A percentile compares a stretch with the other conserved stretches of the same genome.
These are phyloP conservation scores for Mus musculus DNA, from an alignment of 2,113 vertebrate genomes.

Conservation along the genomic window DNA sequence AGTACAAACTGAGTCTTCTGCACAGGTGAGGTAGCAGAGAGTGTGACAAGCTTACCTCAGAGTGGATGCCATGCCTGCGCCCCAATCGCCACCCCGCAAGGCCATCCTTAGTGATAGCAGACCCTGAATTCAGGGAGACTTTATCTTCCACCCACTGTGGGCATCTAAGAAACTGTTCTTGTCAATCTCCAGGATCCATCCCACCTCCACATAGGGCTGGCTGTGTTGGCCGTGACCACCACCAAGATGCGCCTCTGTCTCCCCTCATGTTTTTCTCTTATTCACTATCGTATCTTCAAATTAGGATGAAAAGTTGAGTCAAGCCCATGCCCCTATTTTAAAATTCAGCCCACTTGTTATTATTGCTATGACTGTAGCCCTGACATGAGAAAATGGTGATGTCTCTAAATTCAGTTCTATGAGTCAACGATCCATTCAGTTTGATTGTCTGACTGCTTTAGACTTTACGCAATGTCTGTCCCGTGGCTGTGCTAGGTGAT, in stretches of 20 bases:
- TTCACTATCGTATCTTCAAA: not conserved
- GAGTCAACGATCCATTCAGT: not conserved
- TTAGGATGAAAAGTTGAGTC: not conserved
- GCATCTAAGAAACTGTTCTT: not conserved
- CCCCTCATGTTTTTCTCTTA: not conserved
- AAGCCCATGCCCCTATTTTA: not conserved
- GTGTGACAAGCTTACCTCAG: not conserved
- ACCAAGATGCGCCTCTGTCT: not conserved
- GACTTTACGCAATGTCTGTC: not conserved
- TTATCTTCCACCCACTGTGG: not conserved
- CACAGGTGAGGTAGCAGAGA: not conserved
- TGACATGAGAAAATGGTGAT: not conserved
- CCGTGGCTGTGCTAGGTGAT: not conserved
- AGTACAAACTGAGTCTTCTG: not conserved
- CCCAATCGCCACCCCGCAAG: not conserved
- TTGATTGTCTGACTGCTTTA: not conserved
- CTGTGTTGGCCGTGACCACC: not conserved
- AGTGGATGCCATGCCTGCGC: not conserved
- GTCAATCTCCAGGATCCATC: not conserved
- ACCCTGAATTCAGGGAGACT: not conserved
- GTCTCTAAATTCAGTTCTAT: not conserved
- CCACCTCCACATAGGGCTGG: not conserved
- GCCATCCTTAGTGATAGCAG: not conserved
- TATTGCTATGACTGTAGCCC: not conserved
- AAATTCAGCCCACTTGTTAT: not conserved